phyloP scores from a whole-genome alignment of 2,113 vertebrate genomes.

The Tretioscincus oriximinensis region DNA sequence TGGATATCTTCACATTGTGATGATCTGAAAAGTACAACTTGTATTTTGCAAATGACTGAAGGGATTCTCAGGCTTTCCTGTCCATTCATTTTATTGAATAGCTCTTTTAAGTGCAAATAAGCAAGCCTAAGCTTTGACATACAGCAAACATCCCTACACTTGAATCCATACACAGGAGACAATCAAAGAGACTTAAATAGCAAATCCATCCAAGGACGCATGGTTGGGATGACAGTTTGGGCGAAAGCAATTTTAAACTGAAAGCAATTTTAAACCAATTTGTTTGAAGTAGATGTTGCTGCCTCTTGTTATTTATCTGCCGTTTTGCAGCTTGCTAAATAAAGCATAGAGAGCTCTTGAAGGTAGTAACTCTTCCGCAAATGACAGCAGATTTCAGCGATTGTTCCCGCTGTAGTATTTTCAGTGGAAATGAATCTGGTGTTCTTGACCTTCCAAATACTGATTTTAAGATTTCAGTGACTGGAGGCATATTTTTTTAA shows the following conservation, averaged over 20 bases:
- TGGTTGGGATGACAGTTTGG: background rate
- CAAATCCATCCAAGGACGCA: background rate
- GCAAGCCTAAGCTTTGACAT: background rate
- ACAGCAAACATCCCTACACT: background rate
- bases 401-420: background rate
- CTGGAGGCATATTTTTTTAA: background rate
- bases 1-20: background rate
- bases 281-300: background rate
- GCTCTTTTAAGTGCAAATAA: background rate
- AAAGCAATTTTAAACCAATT: slow-evolving; percentile 6
- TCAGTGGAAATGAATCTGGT: background rate
- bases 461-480: background rate
- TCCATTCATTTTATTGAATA: background rate
- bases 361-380: slow-evolving; percentile 4
- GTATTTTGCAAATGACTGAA: background rate
- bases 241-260: background rate
- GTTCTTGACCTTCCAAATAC: background rate
- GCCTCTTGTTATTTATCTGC: slow-evolving; percentile 7
- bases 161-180: background rate
- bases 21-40: background rate
- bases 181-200: background rate
- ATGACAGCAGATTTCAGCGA: background rate
- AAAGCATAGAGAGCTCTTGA: background rate
- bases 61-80: background rate
- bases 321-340: slow-evolving; percentile 1